These are phyloP conservation scores for Trematocara marginatum DNA, from an alignment of 2,113 vertebrate species.

Conservation along the genomic window DNA sequence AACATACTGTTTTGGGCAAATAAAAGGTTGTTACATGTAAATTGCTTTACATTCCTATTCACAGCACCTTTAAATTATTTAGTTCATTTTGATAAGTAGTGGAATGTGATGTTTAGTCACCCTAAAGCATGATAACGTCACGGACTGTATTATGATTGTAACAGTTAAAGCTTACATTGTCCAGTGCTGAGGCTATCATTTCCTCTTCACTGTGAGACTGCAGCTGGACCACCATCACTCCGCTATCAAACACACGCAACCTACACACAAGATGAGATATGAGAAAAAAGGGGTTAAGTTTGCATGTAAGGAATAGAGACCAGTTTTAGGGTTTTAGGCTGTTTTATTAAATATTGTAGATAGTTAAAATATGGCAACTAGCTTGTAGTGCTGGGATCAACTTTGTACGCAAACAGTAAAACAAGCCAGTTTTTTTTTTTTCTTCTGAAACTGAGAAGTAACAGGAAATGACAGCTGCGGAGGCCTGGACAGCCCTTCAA, in stretches of 20 bases:
- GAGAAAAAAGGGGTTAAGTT: not conserved
- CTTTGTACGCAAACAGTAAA: not conserved
- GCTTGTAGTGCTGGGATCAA: not conserved
- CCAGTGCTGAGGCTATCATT: constrained; percentile 93
- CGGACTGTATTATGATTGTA: not conserved
- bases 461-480: constrained; percentile 55
- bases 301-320: not conserved
- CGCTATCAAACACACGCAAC: constrained; percentile 94
- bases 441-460: constrained; percentile 48
- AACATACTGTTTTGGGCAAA: not conserved
- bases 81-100: not conserved
- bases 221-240: constrained; percentile 97
- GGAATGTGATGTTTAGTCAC: not conserved
- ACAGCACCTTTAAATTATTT: not conserved
- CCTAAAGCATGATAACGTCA: not conserved
- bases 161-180: constrained; percentile 77
- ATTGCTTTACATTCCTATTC: not conserved
- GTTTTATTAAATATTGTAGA: not conserved
- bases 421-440: constrained; percentile 5
- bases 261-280: constrained; percentile 63
- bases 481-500: constrained; percentile 49
- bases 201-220: constrained; percentile 97
- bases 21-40: not conserved
- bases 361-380: not conserved
- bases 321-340: not conserved